These are phyloP conservation scores for Parapristionchus giblindavisi DNA, from an alignment of 2,888 invertebrate species.

Conservation along the genomic window DNA sequence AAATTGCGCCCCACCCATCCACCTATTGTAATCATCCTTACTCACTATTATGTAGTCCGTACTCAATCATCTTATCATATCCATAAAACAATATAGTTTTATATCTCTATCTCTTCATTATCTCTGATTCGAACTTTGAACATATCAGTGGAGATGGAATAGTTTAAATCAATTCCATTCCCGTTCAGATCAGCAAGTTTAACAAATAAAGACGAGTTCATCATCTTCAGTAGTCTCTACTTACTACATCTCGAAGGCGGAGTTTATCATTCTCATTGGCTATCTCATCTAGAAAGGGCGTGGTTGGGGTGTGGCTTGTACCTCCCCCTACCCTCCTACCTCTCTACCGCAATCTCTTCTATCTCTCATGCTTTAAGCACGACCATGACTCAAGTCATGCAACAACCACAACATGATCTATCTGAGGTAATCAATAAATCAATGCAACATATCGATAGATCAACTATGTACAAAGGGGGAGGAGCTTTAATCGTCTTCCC, in stretches of 20 bases:
- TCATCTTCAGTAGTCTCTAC: conserved; percentile 8
- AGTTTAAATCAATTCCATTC: too few species aligned
- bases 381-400: conserved; percentile 33
- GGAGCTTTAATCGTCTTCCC: background rate
- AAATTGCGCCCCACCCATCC: too few species aligned
- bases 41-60: too few species aligned
- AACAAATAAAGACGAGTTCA: background rate
- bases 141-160: too few species aligned
- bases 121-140: too few species aligned
- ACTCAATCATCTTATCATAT: too few species aligned
- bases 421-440: background rate
- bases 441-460: background rate
- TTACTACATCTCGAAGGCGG: too few species aligned
- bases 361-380: background rate
- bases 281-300: background rate
- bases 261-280: too few species aligned
- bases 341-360: background rate
- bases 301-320: conserved; percentile 28
- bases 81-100: too few species aligned
- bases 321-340: conserved; percentile 18
- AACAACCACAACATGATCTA: conserved; percentile 10
- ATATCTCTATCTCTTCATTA: too few species aligned
- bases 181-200: conserved; percentile 16
- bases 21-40: too few species aligned
- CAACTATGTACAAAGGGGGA: background rate